These are phyloP conservation scores for Hyposoter didymator DNA, from an alignment of 2,888 invertebrate species.

Conservation along the genomic window DNA sequence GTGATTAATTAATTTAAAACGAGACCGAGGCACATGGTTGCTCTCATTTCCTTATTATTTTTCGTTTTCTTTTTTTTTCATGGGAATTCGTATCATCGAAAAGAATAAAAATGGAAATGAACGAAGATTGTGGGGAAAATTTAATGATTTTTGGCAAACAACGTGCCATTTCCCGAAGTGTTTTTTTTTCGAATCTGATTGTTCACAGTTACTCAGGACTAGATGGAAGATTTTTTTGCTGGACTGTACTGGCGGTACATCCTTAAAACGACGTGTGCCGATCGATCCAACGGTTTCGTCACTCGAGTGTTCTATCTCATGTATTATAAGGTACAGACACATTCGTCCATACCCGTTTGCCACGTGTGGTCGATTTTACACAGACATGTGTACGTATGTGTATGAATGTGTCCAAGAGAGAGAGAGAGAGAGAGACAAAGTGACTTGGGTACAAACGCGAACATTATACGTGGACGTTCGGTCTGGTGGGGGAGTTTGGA, in stretches of 20 bases:
- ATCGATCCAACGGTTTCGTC: slow-evolving; percentile 63
- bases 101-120: not conserved
- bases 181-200: not conserved
- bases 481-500: not conserved
- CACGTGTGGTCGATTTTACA: slow-evolving; percentile 36
- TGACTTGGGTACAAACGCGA: slow-evolving; percentile 28
- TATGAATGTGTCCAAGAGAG: not conserved
- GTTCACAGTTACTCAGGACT: not conserved
- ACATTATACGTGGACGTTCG: slow-evolving; percentile 42
- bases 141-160: not conserved
- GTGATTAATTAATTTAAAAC: not conserved
- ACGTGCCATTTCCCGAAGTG: not conserved
- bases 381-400: not conserved
- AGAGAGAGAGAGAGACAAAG: slow-evolving; percentile 3
- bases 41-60: too few species aligned
- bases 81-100: not conserved
- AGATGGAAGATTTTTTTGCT: not conserved
- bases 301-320: slow-evolving; percentile 30
- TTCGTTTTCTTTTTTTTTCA: not conserved
- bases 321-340: slow-evolving; percentile 35
- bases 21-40: not conserved
- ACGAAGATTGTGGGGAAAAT: not conserved
- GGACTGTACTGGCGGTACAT: slow-evolving; percentile 28
- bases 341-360: slow-evolving; percentile 3
- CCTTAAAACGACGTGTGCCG: slow-evolving; percentile 58